A percentile compares a stretch with the other conserved stretches of the same genome.
Conservation (phyloP, 2,113 vertebrate genomes). For the Oncorhynchus kisutch region DNA sequence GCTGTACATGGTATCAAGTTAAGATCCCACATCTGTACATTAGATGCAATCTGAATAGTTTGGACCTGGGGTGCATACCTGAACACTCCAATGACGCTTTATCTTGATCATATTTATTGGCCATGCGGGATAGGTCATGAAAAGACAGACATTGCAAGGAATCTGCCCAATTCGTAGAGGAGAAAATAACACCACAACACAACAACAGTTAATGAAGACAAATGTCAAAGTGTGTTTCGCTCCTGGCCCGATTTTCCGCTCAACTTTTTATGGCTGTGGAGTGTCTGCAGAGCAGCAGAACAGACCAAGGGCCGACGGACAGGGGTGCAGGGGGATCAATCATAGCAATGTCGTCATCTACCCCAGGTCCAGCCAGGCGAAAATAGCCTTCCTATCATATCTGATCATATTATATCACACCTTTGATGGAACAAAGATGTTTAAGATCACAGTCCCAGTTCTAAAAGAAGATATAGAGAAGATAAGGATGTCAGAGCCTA, state of each 20-base stretch:
- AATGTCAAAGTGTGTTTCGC: constrained; percentile 1
- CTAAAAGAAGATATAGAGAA: background rate
- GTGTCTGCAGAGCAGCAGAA: too few species aligned
- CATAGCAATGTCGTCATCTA: background rate
- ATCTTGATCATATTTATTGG: too few species aligned
- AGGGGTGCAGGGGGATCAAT: too few species aligned
- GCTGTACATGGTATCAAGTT: too few species aligned
- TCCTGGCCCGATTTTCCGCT: too few species aligned
- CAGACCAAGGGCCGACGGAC: too few species aligned
- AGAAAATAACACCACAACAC: background rate
- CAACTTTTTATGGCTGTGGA: too few species aligned
- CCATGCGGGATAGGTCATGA: too few species aligned
- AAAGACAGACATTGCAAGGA: background rate
- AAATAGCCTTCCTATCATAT: background rate
- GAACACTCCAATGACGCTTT: too few species aligned
- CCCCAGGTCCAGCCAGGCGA: background rate
- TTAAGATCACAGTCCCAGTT: background rate
- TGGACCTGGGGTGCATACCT: too few species aligned
- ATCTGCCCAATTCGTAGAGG: background rate
- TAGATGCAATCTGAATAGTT: too few species aligned
- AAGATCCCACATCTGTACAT: too few species aligned
- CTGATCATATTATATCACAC: constrained; percentile 5
- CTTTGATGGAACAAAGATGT: background rate
- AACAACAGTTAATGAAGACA: constrained; percentile 16
- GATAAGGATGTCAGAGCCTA: background rate